Percentiles rank a stretch among this genome's conserved stretches.
Conservation (phyloP, 2,797 vertebrate genomes). For the Prunella strophiata region DNA sequence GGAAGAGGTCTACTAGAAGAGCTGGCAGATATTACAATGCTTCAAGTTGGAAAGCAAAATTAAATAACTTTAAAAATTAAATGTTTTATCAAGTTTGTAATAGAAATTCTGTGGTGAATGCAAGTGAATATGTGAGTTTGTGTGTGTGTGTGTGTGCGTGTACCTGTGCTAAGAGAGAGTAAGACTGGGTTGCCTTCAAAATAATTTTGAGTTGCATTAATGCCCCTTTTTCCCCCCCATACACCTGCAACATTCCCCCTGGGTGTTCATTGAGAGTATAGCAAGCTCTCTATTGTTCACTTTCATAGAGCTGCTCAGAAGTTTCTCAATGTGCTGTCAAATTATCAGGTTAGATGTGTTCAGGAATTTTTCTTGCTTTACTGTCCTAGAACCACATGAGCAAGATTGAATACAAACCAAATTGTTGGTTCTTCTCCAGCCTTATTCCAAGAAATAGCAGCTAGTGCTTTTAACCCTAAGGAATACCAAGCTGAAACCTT, state of each 20-base stretch:
- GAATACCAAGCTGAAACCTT: neutral
- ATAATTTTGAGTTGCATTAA: neutral
- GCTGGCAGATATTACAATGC: neutral
- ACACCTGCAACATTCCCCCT: neutral
- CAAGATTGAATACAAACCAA: neutral
- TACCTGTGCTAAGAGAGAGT: neutral
- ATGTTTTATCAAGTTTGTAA: neutral
- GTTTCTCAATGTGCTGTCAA: neutral
- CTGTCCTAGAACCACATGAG: neutral
- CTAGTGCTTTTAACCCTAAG: neutral
- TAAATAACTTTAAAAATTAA: neutral
- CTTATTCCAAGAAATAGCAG: neutral
- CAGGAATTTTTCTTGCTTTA: neutral
- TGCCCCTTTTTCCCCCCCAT: neutral
- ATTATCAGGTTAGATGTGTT: neutral
- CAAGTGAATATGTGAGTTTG: neutral
- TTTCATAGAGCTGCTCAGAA: neutral
- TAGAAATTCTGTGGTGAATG: neutral
- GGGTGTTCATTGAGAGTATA: fast-evolving
- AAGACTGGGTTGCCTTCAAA: neutral
- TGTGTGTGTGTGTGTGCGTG: no score
- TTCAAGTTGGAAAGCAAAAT: neutral
- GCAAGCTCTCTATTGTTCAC: neutral
- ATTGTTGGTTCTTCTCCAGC: neutral
- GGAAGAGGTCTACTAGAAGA: neutral